A percentile compares a stretch with the other conserved stretches of the same genome.
phyloP scores from a whole-genome alignment of 2,113 vertebrate species.

The Castor canadensis region DNA sequence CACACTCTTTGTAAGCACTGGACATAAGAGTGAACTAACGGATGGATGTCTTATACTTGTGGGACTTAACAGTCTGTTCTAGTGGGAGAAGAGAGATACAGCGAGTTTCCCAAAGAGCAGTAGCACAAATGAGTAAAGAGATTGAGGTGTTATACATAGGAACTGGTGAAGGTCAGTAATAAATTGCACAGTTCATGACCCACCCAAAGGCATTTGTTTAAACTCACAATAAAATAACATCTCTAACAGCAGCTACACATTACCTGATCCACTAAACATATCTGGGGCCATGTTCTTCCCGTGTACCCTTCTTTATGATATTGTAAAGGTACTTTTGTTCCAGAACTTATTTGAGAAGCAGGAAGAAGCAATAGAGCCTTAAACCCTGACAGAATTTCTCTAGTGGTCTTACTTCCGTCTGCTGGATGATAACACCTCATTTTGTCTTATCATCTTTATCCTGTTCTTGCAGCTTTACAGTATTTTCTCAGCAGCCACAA shows the following conservation, averaged over 20 bases:
- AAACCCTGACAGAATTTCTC: neutral
- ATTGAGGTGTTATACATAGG: neutral
- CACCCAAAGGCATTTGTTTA: neutral
- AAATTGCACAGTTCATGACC: neutral
- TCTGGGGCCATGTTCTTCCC: neutral
- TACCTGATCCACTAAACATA: neutral
- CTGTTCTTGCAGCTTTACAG: neutral
- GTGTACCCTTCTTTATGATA: neutral
- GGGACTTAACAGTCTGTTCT: neutral
- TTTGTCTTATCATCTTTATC: neutral
- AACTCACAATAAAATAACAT: neutral
- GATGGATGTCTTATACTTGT: neutral
- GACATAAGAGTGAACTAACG: neutral
- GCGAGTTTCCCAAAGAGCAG: neutral
- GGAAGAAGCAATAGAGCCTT: neutral
- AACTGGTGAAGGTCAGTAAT: neutral
- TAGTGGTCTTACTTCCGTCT: neutral
- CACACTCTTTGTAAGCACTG: neutral
- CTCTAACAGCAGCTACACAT: neutral
- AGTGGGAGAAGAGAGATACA: neutral
- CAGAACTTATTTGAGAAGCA: neutral
- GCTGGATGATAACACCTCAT: neutral
- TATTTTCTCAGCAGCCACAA: slow-evolving; percentile 29
- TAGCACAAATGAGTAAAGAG: neutral
- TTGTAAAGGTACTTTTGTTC: neutral